Evolutionary conservation across 2,113 vertebrate species (phyloP), one percentile per base, ranked within the genome.

Genomic region (Kryptolebias marmoratus): DNA sequence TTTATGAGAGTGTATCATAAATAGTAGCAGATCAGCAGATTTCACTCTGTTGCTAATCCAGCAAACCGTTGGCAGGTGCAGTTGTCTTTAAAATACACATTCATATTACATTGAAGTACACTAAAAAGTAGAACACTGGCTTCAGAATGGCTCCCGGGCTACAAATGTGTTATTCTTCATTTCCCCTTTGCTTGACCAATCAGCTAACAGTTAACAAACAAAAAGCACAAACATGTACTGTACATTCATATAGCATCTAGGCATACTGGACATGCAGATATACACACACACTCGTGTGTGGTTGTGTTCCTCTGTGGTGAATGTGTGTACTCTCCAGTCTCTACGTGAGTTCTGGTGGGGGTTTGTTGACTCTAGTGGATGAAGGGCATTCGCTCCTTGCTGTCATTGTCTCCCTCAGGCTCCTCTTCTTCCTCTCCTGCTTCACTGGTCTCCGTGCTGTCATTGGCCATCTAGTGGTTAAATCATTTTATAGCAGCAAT

Each of bases 371-470:
- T 76, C 91, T 96, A 99, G 93, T 99, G 97, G 92, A 99, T 99
- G 82, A 99, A 99, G 28, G 98, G 98, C 94, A 96, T 99, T 72
- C 97, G 93, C 88, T 99, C 98, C 91, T 99, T 99, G 85, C 96
- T 98, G 83, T 99, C 98, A 0, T 94, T 94, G 89, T 98, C 97
- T 0, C 95, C 97, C 83, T 99, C 98, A 0, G 98, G 96, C 87
- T 99, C 98, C 82, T 99, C 98, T 13, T 99, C 98, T 65, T 99
- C 98, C 73, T 99, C 98, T 0, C 97, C 97, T 0, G 98, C 97
- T 82, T 99, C 98, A 0, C 98, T 99, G 4, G 97, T 99, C 94
- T 99, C 98, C 0, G 98, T 99, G 90, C 98, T 99, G 92, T 99
- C 98, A 0, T 95, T 98, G 87, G 98, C 98, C 98, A 99, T 99